Evolutionary conservation across 92 coral and sea anemone species (phyloP).

Genomic region (Bergia puertoricense): DNA sequence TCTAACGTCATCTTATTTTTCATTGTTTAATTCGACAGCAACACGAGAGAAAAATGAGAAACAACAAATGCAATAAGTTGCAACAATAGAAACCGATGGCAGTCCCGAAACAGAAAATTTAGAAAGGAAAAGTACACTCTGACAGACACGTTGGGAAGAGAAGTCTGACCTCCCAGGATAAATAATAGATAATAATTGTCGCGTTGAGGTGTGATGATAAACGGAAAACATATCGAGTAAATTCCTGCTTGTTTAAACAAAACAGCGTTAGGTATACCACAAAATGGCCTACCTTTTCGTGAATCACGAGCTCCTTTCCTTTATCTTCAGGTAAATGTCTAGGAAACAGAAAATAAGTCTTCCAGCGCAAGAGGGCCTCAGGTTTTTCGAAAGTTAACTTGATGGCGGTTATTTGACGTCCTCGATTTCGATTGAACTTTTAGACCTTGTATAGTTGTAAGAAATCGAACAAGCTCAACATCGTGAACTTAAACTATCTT

Average conservation of each 20-base stretch:
- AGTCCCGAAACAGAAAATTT: not conserved
- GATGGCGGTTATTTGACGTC: not conserved
- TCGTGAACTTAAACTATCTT: not conserved
- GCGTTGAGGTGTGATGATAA: conserved; percentile 10
- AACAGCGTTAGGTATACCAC: not conserved
- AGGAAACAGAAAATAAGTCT: not conserved
- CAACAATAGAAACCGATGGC: not conserved
- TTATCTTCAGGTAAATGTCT: not conserved
- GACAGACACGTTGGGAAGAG: not conserved
- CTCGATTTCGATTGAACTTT: not conserved
- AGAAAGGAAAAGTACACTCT: not conserved
- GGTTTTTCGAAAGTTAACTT: not conserved
- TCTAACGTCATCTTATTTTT: not conserved
- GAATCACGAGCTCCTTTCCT: not conserved
- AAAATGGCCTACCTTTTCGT: conserved; percentile 15
- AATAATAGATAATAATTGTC: not conserved
- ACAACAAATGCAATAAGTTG: not conserved
- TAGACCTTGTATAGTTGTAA: no score
- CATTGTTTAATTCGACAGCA: not conserved
- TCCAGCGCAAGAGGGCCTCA: not conserved
- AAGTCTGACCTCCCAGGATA: conserved; percentile 32
- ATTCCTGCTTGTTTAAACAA: conserved; percentile 25
- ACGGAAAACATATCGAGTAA: conserved; percentile 13
- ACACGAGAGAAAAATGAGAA: not conserved
- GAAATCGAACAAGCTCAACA: no score